These are phyloP conservation scores for Pristionchus exspectatus DNA, from an alignment of 2,888 invertebrate genomes.

Conservation along the genomic window DNA sequence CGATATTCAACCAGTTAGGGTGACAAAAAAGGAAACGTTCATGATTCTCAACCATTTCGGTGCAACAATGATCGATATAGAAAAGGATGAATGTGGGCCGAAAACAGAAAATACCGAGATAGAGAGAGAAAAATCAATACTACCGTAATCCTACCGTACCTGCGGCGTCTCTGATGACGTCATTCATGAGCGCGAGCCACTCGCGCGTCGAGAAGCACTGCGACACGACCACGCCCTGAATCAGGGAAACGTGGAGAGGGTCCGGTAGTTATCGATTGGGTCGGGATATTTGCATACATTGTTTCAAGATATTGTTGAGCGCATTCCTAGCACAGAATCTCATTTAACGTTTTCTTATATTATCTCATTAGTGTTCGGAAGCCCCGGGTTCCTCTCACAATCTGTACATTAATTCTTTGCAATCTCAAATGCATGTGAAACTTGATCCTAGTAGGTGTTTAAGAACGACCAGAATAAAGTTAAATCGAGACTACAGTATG, in stretches of 20 bases:
- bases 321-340: no score
- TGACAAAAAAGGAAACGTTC: no score
- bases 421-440: no score
- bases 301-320: neutral
- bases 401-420: no score
- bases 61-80: no score
- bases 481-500: neutral
- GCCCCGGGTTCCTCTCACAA: no score
- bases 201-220: conserved; percentile 53
- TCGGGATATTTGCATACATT: neutral
- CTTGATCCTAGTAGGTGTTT: neutral
- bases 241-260: neutral
- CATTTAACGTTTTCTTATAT: no score
- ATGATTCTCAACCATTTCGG: no score
- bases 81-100: neutral
- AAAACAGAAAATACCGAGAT: neutral
- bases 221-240: conserved; percentile 60
- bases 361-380: no score
- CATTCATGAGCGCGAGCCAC: conserved; percentile 53
- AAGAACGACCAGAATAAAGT: neutral
- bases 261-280: neutral
- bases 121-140: neutral
- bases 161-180: conserved; percentile 39
- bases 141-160: conserved; percentile 1
- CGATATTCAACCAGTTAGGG: no score